phyloP scores from a whole-genome alignment of 2,113 vertebrate genomes.

The Anser cygnoides region DNA sequence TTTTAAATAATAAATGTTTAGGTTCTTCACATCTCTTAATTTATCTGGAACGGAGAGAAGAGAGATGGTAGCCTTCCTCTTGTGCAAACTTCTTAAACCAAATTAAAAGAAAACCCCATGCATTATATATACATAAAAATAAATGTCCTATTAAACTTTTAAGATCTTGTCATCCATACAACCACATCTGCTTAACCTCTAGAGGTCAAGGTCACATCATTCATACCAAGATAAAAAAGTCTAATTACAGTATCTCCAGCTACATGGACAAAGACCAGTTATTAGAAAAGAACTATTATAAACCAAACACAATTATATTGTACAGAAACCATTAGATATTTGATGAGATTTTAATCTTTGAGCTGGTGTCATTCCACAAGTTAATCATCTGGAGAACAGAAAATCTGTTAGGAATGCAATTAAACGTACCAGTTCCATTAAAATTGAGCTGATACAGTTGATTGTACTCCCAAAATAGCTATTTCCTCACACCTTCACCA shows the following conservation, averaged over 20 bases:
- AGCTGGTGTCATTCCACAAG: constrained; percentile 28
- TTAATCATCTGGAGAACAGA: constrained; percentile 58
- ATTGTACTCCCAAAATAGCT: constrained; percentile 44
- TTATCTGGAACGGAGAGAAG: neutral
- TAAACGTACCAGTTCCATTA: constrained; percentile 40
- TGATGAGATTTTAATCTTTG: constrained; percentile 53
- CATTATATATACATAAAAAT: neutral
- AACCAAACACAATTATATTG: constrained; percentile 41
- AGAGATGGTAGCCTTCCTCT: neutral
- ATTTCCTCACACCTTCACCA: constrained; percentile 37
- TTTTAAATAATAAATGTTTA: neutral
- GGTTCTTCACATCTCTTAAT: neutral
- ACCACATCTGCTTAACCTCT: neutral
- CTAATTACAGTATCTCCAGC: neutral
- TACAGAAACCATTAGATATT: constrained; percentile 43
- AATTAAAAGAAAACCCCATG: neutral
- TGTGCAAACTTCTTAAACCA: neutral
- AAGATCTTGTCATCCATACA: neutral
- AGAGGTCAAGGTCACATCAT: constrained; percentile 42
- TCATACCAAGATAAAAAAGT: neutral
- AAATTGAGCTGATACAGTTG: constrained; percentile 31
- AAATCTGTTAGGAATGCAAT: constrained; percentile 47
- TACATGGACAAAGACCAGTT: neutral
- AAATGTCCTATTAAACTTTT: neutral
- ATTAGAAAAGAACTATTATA: constrained; percentile 27